Conservation (phyloP, 2,797 vertebrate species). For the Malacoraja senta region DNA sequence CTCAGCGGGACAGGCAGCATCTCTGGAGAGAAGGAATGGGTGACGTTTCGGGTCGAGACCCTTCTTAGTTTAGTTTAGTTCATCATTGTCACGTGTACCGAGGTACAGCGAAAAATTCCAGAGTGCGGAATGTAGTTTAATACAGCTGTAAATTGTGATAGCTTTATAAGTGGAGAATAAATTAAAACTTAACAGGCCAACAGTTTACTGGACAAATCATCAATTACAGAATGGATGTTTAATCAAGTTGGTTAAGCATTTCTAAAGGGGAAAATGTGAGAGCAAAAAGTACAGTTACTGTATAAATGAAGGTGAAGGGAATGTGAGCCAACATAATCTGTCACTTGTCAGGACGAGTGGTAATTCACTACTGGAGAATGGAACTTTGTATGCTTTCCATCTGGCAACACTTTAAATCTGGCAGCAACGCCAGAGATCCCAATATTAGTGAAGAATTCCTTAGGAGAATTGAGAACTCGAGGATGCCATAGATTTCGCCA, state of each 20-base stretch:
- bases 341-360: conserved; percentile 25
- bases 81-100: no score
- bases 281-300: not conserved
- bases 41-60: no score
- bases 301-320: not conserved
- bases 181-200: not conserved
- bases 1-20: no score
- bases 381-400: conserved; percentile 35
- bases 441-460: conserved; percentile 32
- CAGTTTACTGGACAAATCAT: not conserved
- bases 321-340: conserved; percentile 24
- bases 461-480: not conserved
- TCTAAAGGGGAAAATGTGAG: not conserved
- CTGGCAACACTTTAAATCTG: conserved; percentile 36
- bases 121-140: no score
- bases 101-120: no score
- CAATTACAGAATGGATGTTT: not conserved
- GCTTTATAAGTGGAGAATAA: no score
- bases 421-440: conserved; percentile 36
- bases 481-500: conserved; percentile 29
- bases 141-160: no score
- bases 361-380: conserved; percentile 37
- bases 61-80: no score
- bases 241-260: not conserved
- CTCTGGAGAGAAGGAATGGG: no score